phyloP scores from a whole-genome alignment of 2,888 invertebrate genomes.

The Rhagonycha lutea region DNA sequence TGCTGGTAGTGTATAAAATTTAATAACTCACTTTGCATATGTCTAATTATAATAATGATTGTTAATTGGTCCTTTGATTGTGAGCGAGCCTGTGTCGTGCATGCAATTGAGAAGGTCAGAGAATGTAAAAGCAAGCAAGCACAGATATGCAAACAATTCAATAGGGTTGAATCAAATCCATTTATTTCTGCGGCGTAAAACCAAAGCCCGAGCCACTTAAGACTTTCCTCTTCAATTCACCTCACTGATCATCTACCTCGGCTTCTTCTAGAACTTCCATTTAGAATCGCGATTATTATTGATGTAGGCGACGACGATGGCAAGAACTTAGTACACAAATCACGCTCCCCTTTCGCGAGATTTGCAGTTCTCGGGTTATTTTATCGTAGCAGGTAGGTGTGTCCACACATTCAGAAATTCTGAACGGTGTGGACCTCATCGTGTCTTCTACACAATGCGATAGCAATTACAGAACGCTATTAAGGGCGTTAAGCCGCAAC shows the following conservation, averaged over 20 bases:
- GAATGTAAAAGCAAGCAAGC: slow-evolving; percentile 22
- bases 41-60: not conserved
- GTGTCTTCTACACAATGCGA: slow-evolving; percentile 39
- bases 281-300: slow-evolving; percentile 38
- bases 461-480: slow-evolving; percentile 39
- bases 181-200: slow-evolving; percentile 45
- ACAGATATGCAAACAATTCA: slow-evolving; percentile 41
- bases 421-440: slow-evolving; percentile 36
- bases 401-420: slow-evolving; percentile 39
- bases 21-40: slow-evolving; percentile 3
- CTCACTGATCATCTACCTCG: slow-evolving; percentile 41
- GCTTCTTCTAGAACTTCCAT: slow-evolving; percentile 35
- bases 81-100: slow-evolving; percentile 15
- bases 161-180: slow-evolving; percentile 38
- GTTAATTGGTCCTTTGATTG: slow-evolving; percentile 15
- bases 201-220: slow-evolving; percentile 49
- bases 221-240: slow-evolving; percentile 47
- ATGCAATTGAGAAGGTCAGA: slow-evolving; percentile 24
- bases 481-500: slow-evolving; percentile 36
- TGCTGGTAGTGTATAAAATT: not conserved
- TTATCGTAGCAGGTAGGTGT: slow-evolving; percentile 38
- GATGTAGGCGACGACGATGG: slow-evolving; percentile 37
- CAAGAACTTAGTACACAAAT: slow-evolving; percentile 44
- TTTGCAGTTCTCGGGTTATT: slow-evolving; percentile 30
- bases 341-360: slow-evolving; percentile 38